A percentile compares a stretch with the other conserved stretches of the same genome.
Conservation (phyloP, 1,140 invertebrate species). For the Tetragnatha versicolor region DNA sequence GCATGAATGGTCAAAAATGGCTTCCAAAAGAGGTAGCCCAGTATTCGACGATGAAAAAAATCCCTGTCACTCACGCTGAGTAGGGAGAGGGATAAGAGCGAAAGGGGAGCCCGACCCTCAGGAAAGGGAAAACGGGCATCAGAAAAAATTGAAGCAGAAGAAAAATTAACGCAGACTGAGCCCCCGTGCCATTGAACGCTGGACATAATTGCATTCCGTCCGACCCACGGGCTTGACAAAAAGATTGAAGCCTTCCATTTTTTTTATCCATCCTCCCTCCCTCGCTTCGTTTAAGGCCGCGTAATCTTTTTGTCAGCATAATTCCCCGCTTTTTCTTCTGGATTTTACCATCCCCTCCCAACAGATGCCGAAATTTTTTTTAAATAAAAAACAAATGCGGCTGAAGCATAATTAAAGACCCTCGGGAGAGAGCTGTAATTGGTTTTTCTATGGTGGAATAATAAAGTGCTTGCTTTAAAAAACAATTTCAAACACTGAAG, state of each 20-base stretch:
- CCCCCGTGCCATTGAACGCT: slow-evolving; percentile 16
- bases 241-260: slow-evolving; percentile 19
- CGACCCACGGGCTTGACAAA: slow-evolving; percentile 27
- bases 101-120: neutral
- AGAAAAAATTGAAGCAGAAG: neutral
- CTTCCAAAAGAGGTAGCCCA: neutral
- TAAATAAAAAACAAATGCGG: no score
- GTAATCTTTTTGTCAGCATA: slow-evolving; percentile 41
- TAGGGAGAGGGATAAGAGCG: neutral
- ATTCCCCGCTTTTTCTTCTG: slow-evolving; percentile 5
- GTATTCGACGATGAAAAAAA: neutral
- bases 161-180: slow-evolving; percentile 40
- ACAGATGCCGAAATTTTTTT: neutral
- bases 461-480: no score
- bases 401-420: slow-evolving; percentile 28
- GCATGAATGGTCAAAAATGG: neutral
- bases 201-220: slow-evolving; percentile 37
- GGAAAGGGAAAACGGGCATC: neutral
- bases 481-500: no score
- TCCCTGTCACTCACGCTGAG: neutral
- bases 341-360: neutral
- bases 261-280: slow-evolving; percentile 17
- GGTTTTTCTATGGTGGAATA: no score
- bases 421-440: neutral
- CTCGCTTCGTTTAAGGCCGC: slow-evolving; percentile 4